Conservation (phyloP, 2,888 invertebrate species). For the Abrostola triplasia region DNA sequence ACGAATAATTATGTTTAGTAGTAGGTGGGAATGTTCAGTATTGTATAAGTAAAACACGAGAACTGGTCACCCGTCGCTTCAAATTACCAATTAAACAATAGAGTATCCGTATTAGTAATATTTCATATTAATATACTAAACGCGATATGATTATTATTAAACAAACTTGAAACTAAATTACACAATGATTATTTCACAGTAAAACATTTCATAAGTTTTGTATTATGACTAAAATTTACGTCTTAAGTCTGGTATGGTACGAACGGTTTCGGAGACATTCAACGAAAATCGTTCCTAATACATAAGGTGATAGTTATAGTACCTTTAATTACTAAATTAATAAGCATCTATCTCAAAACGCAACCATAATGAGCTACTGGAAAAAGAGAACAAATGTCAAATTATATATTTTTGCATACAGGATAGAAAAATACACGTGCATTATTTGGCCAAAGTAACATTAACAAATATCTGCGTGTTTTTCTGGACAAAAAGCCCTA, state of each 20-base stretch:
- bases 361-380: too few relatives aligned
- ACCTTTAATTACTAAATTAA: too few relatives aligned
- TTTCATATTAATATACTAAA: constrained; percentile 22
- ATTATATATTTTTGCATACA: too few relatives aligned
- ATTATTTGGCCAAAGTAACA: background rate
- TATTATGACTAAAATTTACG: background rate
- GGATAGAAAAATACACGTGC: too few relatives aligned
- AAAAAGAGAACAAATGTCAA: too few relatives aligned
- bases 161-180: constrained; percentile 16
- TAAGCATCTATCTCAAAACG: too few relatives aligned
- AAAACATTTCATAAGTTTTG: constrained; percentile 10
- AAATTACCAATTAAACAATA: constrained; percentile 30
- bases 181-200: constrained; percentile 17
- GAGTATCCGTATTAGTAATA: constrained; percentile 29
- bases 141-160: constrained; percentile 27
- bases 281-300: too few relatives aligned
- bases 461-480: background rate
- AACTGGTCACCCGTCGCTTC: constrained; percentile 13
- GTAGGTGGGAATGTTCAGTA: too few relatives aligned
- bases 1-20: too few relatives aligned
- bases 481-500: background rate
- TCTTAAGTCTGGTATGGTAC: background rate
- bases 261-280: background rate
- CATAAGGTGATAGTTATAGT: too few relatives aligned
- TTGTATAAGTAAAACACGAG: background rate